These are phyloP conservation scores for Leptopterna dolabrata DNA, from an alignment of 2,888 invertebrate genomes.

Conservation along the genomic window DNA sequence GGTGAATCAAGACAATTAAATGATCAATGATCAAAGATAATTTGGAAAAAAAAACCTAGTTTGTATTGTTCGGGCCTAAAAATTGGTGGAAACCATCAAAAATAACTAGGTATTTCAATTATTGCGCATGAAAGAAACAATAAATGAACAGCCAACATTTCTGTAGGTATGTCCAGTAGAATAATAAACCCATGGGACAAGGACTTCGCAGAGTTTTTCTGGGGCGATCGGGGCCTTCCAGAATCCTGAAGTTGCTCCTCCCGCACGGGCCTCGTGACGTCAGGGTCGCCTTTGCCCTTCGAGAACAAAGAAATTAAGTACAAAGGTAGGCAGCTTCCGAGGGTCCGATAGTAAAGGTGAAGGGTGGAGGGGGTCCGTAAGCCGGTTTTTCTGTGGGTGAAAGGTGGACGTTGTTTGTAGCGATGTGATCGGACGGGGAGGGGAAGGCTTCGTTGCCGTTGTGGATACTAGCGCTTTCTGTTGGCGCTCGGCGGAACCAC, in stretches of 20 bases:
- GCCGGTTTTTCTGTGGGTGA: background rate
- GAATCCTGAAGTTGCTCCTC: background rate
- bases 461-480: background rate
- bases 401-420: background rate
- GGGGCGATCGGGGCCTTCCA: too few relatives aligned
- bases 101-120: too few relatives aligned
- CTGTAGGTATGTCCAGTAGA: too few relatives aligned
- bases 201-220: too few relatives aligned
- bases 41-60: too few relatives aligned
- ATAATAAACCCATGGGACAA: too few relatives aligned
- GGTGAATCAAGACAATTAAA: too few relatives aligned
- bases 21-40: too few relatives aligned
- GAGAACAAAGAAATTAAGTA: slow-evolving; percentile 24
- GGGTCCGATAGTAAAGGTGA: background rate
- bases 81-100: too few relatives aligned
- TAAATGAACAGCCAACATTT: too few relatives aligned
- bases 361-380: background rate
- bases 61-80: too few relatives aligned
- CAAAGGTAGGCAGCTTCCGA: slow-evolving; percentile 9
- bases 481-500: background rate
- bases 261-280: background rate
- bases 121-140: too few relatives aligned
- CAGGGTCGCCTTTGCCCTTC: background rate
- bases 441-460: background rate
- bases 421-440: background rate